phyloP scores from a whole-genome alignment of 2,113 vertebrate genomes.

The Xiphias gladius region DNA sequence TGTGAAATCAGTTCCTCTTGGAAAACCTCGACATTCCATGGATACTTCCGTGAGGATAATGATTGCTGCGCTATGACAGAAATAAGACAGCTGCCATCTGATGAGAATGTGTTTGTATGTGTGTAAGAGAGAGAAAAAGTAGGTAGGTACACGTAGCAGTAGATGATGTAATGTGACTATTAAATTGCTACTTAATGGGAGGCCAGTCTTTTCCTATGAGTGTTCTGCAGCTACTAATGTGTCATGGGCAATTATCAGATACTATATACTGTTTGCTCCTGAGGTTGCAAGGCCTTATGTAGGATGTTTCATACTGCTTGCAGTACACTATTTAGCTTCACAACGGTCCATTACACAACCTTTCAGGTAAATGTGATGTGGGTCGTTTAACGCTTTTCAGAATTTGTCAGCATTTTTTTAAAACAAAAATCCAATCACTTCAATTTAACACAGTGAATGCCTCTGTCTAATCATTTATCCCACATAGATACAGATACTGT shows the following conservation, averaged over 20 bases:
- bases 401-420: not conserved
- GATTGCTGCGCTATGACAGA: constrained; percentile 35
- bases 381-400: constrained; percentile 33
- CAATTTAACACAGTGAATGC: constrained; percentile 1
- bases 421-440: not conserved
- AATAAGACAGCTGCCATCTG: constrained; percentile 55
- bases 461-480: constrained; percentile 14
- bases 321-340: constrained; percentile 41
- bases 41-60: constrained; percentile 43
- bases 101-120: constrained; percentile 12
- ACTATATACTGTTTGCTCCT: constrained; percentile 28
- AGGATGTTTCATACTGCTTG: constrained; percentile 49
- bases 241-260: constrained; percentile 63
- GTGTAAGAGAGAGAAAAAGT: not conserved
- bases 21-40: constrained; percentile 47
- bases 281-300: constrained; percentile 40
- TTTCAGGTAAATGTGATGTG: constrained; percentile 43
- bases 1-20: constrained; percentile 11
- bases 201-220: constrained; percentile 56
- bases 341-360: constrained; percentile 50
- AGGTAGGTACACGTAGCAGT: not conserved
- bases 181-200: constrained; percentile 57
- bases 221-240: constrained; percentile 53
- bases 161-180: constrained; percentile 16
- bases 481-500: not conserved